phyloP scores from a whole-genome alignment of 2,113 vertebrate genomes.

The Rhodinocichla rosea region DNA sequence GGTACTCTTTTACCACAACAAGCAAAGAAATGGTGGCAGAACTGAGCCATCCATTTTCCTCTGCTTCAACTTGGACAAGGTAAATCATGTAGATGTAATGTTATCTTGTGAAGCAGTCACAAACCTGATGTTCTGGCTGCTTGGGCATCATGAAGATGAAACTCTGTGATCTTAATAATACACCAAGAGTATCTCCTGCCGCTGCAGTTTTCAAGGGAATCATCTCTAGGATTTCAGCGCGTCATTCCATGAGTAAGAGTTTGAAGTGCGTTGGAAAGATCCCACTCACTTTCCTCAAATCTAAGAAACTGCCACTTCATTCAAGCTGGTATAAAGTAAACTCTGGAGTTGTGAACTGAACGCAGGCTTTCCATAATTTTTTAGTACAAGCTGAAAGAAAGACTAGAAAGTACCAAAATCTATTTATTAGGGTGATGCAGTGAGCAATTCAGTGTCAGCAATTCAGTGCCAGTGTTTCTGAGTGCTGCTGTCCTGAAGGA shows the following conservation, averaged over 20 bases:
- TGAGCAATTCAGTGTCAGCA: background rate
- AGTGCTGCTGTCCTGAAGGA: background rate
- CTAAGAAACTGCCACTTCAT: background rate
- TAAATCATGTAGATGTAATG: background rate
- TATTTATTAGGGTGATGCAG: background rate
- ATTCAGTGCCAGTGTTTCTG: background rate
- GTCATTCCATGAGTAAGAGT: background rate
- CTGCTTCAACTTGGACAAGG: background rate
- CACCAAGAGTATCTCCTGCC: background rate
- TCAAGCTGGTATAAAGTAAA: background rate
- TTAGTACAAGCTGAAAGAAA: background rate
- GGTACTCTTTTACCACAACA: background rate
- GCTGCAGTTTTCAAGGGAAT: background rate
- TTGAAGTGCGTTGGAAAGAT: background rate
- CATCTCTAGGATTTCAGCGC: background rate
- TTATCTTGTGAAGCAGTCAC: background rate
- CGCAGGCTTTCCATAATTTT: background rate
- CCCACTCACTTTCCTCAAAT: background rate
- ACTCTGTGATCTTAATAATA: background rate
- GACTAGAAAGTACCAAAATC: background rate
- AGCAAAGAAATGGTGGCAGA: background rate
- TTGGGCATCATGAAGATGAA: background rate
- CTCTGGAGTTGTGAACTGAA: background rate
- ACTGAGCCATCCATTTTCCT: background rate
- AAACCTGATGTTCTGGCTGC: background rate